Evolutionary conservation across 2,113 vertebrate genomes (phyloP).

Genomic region (Otus sunia): DNA sequence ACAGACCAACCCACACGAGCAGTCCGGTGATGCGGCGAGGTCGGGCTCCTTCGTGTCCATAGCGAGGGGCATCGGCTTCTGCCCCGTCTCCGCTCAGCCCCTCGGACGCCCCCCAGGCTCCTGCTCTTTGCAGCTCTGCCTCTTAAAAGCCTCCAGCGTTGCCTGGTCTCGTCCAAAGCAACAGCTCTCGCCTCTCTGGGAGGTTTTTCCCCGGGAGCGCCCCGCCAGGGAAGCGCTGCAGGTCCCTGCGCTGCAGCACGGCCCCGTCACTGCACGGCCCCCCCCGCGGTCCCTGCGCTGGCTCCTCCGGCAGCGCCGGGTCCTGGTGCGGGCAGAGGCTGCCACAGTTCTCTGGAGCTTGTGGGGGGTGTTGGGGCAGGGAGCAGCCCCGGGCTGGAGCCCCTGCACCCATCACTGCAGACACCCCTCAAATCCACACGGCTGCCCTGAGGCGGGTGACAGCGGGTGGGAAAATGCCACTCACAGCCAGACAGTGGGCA

Average conservation of each 20-base stretch:
- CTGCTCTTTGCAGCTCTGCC: neutral
- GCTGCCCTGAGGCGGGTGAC: neutral
- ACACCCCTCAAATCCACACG: neutral
- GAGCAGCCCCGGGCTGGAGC: neutral
- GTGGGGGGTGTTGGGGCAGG: neutral
- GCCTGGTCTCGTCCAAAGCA: fast-evolving
- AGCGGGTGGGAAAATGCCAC: too few relatives aligned
- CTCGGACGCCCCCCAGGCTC: neutral
- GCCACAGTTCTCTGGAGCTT: fast-evolving
- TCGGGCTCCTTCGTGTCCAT: fast-evolving
- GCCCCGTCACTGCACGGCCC: fast-evolving
- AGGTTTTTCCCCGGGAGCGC: neutral
- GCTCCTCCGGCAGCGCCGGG: fast-evolving
- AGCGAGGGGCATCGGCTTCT: fast-evolving
- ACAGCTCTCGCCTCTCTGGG: neutral
- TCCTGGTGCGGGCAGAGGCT: neutral
- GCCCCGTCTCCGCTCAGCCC: fast-evolving
- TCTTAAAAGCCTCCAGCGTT: fast-evolving
- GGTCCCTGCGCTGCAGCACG: neutral
- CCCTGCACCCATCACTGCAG: fast-evolving
- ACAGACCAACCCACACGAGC: fast-evolving
- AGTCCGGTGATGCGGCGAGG: fast-evolving
- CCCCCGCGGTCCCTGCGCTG: fast-evolving
- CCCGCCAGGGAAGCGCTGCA: neutral
- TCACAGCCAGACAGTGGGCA: fast-evolving